Evolutionary conservation across 2,113 vertebrate species (phyloP).

Genomic region (Campylomormyrus numenius): DNA sequence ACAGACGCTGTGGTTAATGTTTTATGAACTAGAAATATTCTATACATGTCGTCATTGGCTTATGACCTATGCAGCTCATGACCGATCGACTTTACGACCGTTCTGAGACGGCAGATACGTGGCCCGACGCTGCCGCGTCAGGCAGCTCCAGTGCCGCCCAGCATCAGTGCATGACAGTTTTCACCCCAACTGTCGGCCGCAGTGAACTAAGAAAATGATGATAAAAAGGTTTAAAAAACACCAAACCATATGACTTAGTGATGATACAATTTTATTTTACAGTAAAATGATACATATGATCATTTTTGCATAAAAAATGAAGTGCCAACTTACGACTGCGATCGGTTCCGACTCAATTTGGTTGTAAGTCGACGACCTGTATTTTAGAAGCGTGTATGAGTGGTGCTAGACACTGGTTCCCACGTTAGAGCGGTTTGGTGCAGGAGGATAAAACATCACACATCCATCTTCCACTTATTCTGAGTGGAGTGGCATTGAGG

Average conservation of each 20-base stretch:
- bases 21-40: neutral
- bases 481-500: neutral
- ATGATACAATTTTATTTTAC: neutral
- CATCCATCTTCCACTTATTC: neutral
- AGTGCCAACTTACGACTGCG: neutral
- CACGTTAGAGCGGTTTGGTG: neutral
- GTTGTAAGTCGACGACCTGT: neutral
- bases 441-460: neutral
- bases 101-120: neutral
- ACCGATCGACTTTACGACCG: neutral
- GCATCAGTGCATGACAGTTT: too few relatives aligned
- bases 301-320: neutral
- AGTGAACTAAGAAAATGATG: neutral
- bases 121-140: too few relatives aligned
- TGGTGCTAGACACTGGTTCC: neutral
- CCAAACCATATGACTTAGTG: neutral
- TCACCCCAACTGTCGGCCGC: too few relatives aligned
- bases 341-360: too few relatives aligned
- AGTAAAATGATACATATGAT: neutral
- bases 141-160: neutral
- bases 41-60: neutral
- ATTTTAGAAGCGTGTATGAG: neutral
- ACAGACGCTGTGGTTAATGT: neutral
- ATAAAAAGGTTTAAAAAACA: neutral
- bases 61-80: neutral